Conservation (phyloP, 2,888 invertebrate genomes). For the Dolichopus griseipennis region DNA sequence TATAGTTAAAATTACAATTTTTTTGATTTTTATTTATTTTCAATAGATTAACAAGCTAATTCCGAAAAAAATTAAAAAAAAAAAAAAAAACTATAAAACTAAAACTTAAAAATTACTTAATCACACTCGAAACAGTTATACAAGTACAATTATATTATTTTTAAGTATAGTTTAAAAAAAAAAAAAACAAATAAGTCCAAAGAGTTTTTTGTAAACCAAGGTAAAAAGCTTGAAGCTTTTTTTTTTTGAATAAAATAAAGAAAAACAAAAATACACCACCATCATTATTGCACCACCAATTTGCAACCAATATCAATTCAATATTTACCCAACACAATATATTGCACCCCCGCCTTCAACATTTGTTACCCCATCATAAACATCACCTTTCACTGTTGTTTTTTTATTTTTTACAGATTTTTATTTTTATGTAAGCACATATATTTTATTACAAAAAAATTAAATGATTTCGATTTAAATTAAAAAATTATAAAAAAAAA, state of each 20-base stretch:
- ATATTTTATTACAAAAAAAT: background rate
- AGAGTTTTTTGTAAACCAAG: background rate
- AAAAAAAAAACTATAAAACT: background rate
- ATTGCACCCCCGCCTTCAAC: background rate
- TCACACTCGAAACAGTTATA: background rate
- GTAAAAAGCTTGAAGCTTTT: conserved; percentile 1
- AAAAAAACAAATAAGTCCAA: background rate
- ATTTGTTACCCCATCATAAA: background rate
- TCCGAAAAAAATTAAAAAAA: background rate
- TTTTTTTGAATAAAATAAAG: background rate
- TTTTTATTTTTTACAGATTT: background rate
- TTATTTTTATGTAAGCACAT: background rate
- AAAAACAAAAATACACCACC: background rate
- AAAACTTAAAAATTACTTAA: background rate
- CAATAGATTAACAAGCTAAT: too few relatives aligned
- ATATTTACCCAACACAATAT: too few relatives aligned
- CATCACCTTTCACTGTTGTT: background rate
- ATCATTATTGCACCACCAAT: background rate
- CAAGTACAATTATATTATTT: too few relatives aligned
- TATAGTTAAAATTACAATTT: too few relatives aligned
- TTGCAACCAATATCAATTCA: background rate
- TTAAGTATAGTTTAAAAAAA: too few relatives aligned
- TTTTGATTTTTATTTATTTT: too few relatives aligned
- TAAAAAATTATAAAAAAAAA: background rate
- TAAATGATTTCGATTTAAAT: background rate